Base-by-base conservation (phyloP, 2,888 invertebrate species). In the Ecdyonurus torrentis region DNA sequence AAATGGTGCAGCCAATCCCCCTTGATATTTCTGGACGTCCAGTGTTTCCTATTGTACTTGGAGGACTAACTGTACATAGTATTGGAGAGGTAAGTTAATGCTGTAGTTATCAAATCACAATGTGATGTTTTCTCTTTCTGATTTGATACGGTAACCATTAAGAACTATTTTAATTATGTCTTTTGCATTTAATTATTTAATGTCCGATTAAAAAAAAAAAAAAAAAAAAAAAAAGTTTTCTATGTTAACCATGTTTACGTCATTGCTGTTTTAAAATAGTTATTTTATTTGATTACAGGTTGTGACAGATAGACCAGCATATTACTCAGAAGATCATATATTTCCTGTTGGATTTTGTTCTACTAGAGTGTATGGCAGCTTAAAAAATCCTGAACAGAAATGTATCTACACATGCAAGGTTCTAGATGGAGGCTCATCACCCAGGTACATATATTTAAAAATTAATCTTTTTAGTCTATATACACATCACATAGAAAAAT, bases 331-430 rank as follows among this genome's bases (percentile, higher is more conserved):
- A 66, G 82, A 85, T 68, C 79, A 83, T 69, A 86, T 90, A 66
- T 89, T 83, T 73, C 89, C 90, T 0, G 84, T 85, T 10, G 89
- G 87, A 1, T 90, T 83, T 75, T 85, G 87, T 65, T 85, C 87
- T 22, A 89, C 89, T 0, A 78, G 89, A 68, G 79, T 85, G 7
- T 90, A 85, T 73, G 86, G 85, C 2, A 87, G 86, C 72, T 78
- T 85, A 2, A 81, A 81, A 69, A 84, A 86, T 71, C 84, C 85
- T 2, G 79, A 82, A 58, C 76, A 81, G 18, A 85, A 84, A 70
- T 87, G 87, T 72, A 79, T 87, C 3, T 90, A 87, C 69, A 89
- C 88, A 0, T 89, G 89, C 71, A 89, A 87, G 74, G 85, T 89
- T 67, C 78, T 85, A n/a, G 89, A 89, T 70, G 81, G 82, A 61